These are phyloP conservation scores for Sarcophaga subvicina DNA, from an alignment of 2,888 invertebrate genomes.

Conservation along the genomic window DNA sequence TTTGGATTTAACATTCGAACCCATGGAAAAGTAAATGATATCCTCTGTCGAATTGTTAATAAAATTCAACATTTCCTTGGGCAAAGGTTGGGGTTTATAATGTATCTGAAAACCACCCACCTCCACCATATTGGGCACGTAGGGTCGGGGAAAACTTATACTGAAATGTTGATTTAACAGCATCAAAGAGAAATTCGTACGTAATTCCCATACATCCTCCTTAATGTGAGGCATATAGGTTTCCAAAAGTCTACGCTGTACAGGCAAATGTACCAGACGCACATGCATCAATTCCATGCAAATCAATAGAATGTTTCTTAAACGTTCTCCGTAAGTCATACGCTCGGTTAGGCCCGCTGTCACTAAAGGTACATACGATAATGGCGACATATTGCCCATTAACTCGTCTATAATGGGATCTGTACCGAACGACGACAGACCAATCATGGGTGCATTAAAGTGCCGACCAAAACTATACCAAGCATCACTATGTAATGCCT, in stretches of 20 bases:
- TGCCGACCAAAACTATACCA: constrained; percentile 75
- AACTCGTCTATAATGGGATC: constrained; percentile 72
- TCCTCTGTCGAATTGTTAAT: constrained; percentile 74
- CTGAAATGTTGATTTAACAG: constrained; percentile 77
- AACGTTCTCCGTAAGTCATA: constrained; percentile 78
- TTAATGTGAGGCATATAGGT: constrained; percentile 74
- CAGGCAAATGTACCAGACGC: constrained; percentile 73
- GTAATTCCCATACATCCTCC: constrained; percentile 70
- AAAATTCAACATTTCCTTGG: constrained; percentile 71
- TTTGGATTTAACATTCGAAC: constrained; percentile 70
- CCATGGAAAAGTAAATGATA: constrained; percentile 76
- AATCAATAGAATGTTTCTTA: constrained; percentile 74
- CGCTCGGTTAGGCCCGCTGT: constrained; percentile 48
- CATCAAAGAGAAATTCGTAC: constrained; percentile 76
- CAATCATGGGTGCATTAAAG: constrained; percentile 76
- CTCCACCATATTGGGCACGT: constrained; percentile 76
- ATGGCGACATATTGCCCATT: constrained; percentile 73
- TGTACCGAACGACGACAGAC: constrained; percentile 70
- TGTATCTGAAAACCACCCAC: constrained; percentile 77
- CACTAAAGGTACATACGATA: constrained; percentile 52
- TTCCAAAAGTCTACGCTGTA: constrained; percentile 72
- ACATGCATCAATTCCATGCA: constrained; percentile 69
- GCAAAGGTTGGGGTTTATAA: constrained; percentile 61
- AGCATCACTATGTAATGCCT: constrained; percentile 78
- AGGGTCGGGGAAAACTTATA: constrained; percentile 74